phyloP scores from a whole-genome alignment of 2,113 vertebrate species.

The Pomatostomus ruficeps region DNA sequence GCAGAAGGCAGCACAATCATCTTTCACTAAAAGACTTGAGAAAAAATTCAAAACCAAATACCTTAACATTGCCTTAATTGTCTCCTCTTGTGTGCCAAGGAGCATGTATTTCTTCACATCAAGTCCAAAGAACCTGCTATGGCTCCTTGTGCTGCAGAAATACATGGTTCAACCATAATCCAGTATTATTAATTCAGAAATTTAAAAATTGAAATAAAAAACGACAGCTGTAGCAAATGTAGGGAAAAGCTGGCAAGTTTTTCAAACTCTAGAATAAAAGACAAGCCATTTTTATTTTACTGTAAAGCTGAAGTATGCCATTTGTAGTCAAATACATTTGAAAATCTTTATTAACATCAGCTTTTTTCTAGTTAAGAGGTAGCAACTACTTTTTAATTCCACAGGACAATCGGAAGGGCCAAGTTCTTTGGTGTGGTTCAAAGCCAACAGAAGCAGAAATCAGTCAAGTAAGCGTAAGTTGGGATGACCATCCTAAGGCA shows the following conservation, averaged over 20 bases:
- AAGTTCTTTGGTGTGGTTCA: slow-evolving; percentile 2
- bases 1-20: background rate
- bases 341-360: background rate
- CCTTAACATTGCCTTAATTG: background rate
- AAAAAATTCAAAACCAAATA: background rate
- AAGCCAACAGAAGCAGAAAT: background rate
- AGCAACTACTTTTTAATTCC: slow-evolving; percentile 1
- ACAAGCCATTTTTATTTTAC: background rate
- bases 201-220: background rate
- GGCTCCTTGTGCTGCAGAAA: background rate
- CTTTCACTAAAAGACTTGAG: background rate
- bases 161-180: background rate
- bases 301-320: background rate
- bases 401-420: background rate
- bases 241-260: background rate
- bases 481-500: background rate
- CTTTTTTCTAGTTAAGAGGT: background rate
- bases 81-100: background rate
- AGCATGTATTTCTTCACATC: background rate
- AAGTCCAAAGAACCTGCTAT: background rate
- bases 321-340: background rate
- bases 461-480: background rate
- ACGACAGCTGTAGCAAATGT: background rate
- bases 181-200: background rate
- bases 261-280: background rate